Percentiles rank a stretch among this genome's conserved stretches.
These are phyloP conservation scores for Pilophorus perplexus DNA, from an alignment of 2,888 invertebrate species.

Conservation along the genomic window DNA sequence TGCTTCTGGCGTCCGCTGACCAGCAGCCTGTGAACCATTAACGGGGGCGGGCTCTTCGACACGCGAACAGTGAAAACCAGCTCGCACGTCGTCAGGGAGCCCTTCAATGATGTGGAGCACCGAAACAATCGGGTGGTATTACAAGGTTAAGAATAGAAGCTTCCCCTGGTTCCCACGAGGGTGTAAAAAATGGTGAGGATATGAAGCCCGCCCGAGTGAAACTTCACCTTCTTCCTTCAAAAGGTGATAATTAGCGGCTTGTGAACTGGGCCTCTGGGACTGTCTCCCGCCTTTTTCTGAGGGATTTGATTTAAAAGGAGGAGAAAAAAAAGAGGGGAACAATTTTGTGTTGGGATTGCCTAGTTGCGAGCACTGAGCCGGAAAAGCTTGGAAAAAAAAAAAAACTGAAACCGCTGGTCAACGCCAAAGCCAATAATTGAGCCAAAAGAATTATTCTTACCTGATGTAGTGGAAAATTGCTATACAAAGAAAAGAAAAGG, in stretches of 20 bases:
- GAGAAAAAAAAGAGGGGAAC: neutral
- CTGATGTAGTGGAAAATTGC: too few species aligned
- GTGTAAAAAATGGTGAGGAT: slow-evolving; percentile 34
- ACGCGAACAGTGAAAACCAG: neutral
- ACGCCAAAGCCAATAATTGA: too few species aligned
- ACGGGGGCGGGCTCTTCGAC: too few species aligned
- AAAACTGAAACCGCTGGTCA: too few species aligned
- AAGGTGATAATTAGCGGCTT: slow-evolving; percentile 28
- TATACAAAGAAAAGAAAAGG: too few species aligned
- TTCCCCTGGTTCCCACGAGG: slow-evolving; percentile 12
- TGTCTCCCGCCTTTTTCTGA: neutral
- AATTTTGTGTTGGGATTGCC: too few species aligned
- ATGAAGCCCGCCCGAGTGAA: slow-evolving; percentile 23
- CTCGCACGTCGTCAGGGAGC: neutral
- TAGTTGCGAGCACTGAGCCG: too few species aligned
- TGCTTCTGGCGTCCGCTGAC: too few species aligned
- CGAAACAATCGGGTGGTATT: slow-evolving; percentile 5
- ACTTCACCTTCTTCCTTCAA: slow-evolving; percentile 13
- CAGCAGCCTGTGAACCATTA: too few species aligned
- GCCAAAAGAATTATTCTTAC: too few species aligned
- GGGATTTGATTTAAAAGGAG: neutral
- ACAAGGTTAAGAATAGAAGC: slow-evolving; percentile 21
- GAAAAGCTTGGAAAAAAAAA: too few species aligned
- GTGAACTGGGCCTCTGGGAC: slow-evolving; percentile 34
- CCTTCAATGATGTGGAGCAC: slow-evolving; percentile 10